Evolutionary conservation across 2,888 invertebrate species (phyloP), one percentile per base, ranked within the genome.

Genomic region (Sthenelais limicola): DNA sequence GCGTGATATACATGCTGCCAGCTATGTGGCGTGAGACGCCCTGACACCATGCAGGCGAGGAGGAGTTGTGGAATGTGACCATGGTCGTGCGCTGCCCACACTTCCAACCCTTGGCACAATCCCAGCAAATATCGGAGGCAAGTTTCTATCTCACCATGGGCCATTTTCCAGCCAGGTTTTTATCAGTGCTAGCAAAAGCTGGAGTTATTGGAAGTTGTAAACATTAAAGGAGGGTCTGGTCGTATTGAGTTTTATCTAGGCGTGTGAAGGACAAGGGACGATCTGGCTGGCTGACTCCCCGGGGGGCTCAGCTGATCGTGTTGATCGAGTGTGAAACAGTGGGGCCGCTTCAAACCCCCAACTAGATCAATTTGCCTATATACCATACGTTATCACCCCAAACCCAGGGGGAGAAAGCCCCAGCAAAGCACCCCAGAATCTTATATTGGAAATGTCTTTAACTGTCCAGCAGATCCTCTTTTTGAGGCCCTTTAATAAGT

Each of bases 251-350:
- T n/a, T 38, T 38, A 38, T 35, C 26, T 21, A 62, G 38, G 62
- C 12, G 30, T 28, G 56, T 56, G 56, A 56, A 33, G 32, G n/a
- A 1, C 56, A 32, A 2, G 52, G 21, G 52, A 12, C 26, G 52
- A 9, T 62, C 38, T 18, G 62, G 43, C 38, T 24, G 7, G 35
- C 38, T 21, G 38, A 43, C 62, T 38, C 38, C 62, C 62, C 38
- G 26, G 56, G 62, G 62, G 26, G 21, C 38, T 62, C 38, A 38
- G 62, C 35, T 62, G 38, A 62, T 62, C 9, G 62, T 28, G 62
- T 24, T 38, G 62, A 62, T 62, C 35, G 62, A 38, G 62, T 62
- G 62, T 62, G 62, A 62, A 62, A 62, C 43, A 26, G 18, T 38
- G 15, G 26, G 38, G 24, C 62, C 43, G 62, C 62, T 62, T 62